phyloP scores from a whole-genome alignment of 2,888 invertebrate genomes.

The Drosophila peninsularis region DNA sequence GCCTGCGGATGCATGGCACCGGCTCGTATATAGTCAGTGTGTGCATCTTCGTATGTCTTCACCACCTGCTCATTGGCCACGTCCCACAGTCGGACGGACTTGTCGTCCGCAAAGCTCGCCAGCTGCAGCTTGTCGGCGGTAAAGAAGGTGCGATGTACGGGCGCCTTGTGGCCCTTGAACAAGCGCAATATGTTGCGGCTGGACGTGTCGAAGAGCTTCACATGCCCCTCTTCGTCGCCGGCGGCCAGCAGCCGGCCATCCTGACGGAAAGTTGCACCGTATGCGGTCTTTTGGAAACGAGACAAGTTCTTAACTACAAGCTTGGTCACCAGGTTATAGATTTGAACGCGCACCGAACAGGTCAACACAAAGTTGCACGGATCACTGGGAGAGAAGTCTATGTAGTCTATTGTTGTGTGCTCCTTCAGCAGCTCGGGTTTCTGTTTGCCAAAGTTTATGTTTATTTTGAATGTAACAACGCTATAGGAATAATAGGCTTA shows the following conservation, averaged over 20 bases:
- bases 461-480: background rate
- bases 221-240: conserved; percentile 94
- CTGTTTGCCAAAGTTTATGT: conserved; percentile 84
- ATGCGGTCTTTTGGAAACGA: conserved; percentile 92
- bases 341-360: conserved; percentile 94
- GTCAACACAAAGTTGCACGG: conserved; percentile 97
- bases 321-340: conserved; percentile 94
- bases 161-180: conserved; percentile 93
- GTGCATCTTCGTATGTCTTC: conserved; percentile 87
- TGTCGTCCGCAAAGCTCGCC: conserved; percentile 96
- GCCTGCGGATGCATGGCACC: conserved; percentile 92
- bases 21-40: conserved; percentile 93
- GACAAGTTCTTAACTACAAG: conserved; percentile 92
- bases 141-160: conserved; percentile 93
- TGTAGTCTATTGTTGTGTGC: conserved; percentile 95
- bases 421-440: conserved; percentile 95
- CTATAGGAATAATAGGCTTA: conserved; percentile 82
- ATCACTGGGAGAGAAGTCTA: conserved; percentile 95
- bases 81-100: conserved; percentile 95
- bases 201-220: conserved; percentile 95
- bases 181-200: conserved; percentile 92
- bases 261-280: conserved; percentile 92
- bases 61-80: conserved; percentile 92
- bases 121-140: conserved; percentile 91
- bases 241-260: conserved; percentile 94